Conservation (phyloP, 2,888 invertebrate species). For the Tipula unca region DNA sequence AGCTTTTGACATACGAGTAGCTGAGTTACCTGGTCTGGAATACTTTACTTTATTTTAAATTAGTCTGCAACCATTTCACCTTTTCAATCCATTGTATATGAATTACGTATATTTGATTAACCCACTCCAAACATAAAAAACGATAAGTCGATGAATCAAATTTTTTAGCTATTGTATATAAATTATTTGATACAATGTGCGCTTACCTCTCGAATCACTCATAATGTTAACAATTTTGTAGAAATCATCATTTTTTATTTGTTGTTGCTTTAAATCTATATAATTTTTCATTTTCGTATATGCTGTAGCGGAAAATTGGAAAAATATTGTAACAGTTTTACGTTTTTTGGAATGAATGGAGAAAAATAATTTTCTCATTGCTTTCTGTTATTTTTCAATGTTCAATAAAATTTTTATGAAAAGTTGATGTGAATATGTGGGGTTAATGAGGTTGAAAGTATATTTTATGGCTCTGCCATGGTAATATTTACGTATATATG, state of each 20-base stretch:
- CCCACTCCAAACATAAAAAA: too few species aligned
- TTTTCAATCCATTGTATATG: too few species aligned
- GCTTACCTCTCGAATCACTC: too few species aligned
- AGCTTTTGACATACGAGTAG: too few species aligned
- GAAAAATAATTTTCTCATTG: not conserved
- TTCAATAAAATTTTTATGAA: not conserved
- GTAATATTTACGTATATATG: not conserved
- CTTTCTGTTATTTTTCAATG: not conserved
- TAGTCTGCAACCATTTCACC: too few species aligned
- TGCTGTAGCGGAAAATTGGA: not conserved
- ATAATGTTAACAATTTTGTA: not conserved
- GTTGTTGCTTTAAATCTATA: not conserved
- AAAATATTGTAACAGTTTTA: not conserved
- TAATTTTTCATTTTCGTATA: not conserved
- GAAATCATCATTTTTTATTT: not conserved
- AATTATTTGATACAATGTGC: too few species aligned
- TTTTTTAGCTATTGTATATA: too few species aligned
- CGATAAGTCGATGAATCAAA: too few species aligned
- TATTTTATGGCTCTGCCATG: not conserved
- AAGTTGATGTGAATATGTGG: not conserved
- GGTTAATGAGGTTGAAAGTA: not conserved
- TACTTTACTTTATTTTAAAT: too few species aligned
- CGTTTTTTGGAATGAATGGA: not conserved
- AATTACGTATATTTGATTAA: too few species aligned
- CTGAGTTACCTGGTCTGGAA: too few species aligned